Percentiles rank a stretch among this genome's conserved stretches.
Evolutionary conservation across 1,140 invertebrate genomes (phyloP).

Genomic region (Drosophila bocqueti): DNA sequence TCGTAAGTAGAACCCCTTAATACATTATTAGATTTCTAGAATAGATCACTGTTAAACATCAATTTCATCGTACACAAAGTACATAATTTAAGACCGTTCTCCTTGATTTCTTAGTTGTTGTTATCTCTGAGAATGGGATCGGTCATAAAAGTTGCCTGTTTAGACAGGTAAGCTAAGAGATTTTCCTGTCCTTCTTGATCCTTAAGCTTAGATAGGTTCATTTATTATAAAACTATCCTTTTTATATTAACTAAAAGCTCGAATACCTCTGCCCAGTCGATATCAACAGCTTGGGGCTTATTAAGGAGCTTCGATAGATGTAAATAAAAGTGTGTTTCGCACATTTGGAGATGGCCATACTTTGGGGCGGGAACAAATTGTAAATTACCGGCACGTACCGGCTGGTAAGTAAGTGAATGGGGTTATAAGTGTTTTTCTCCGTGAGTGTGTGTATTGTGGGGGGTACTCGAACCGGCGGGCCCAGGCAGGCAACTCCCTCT

Average conservation of each 20-base stretch:
- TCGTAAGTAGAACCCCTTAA: too few relatives aligned
- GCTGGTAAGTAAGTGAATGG: slow-evolving; percentile 9
- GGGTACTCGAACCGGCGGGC: slow-evolving; percentile 16
- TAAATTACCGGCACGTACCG: slow-evolving; percentile 66
- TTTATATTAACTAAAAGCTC: neutral
- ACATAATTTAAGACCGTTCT: neutral
- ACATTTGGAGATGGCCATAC: slow-evolving; percentile 32
- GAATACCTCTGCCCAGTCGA: neutral
- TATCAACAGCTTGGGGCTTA: neutral
- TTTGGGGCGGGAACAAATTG: slow-evolving; percentile 55
- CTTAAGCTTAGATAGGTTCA: neutral
- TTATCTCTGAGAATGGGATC: neutral
- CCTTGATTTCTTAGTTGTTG: neutral
- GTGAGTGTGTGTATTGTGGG: slow-evolving; percentile 11
- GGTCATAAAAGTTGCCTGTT: too few relatives aligned
- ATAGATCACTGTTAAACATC: neutral
- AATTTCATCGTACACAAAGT: too few relatives aligned
- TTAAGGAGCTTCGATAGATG: neutral
- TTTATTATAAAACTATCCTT: neutral
- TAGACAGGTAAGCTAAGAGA: neutral
- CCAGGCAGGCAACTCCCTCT: neutral
- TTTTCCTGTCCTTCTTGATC: neutral
- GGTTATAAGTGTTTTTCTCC: slow-evolving; percentile 9
- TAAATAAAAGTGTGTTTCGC: slow-evolving; percentile 12
- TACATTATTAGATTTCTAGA: neutral